These are phyloP conservation scores for Morpho achilles DNA, from an alignment of 2,888 invertebrate genomes.

Conservation along the genomic window DNA sequence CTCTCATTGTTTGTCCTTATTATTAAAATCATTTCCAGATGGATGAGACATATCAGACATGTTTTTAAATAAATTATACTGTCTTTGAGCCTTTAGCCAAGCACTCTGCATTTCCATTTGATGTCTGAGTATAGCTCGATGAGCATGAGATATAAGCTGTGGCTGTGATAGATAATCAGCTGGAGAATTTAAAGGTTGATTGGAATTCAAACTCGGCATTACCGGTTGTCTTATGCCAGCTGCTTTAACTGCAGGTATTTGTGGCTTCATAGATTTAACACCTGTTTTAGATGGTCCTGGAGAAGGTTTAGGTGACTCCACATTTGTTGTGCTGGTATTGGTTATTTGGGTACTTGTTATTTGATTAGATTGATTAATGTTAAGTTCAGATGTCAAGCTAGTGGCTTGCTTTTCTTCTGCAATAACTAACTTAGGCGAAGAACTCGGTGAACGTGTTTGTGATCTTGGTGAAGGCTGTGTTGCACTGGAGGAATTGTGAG, in stretches of 20 bases:
- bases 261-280: slow-evolving; percentile 52
- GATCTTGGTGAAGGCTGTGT: slow-evolving; percentile 63
- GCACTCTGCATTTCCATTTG: slow-evolving; percentile 64
- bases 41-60: slow-evolving; percentile 63
- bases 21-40: slow-evolving; percentile 59
- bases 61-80: slow-evolving; percentile 62
- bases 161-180: slow-evolving; percentile 51
- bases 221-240: slow-evolving; percentile 54
- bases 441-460: slow-evolving; percentile 73
- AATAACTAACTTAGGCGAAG: slow-evolving; percentile 72
- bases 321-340: slow-evolving; percentile 47
- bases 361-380: slow-evolving; percentile 62
- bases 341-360: slow-evolving; percentile 63
- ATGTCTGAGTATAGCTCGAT: slow-evolving; percentile 51
- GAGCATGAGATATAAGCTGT: slow-evolving; percentile 47
- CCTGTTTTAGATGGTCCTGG: slow-evolving; percentile 58
- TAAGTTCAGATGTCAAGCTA: slow-evolving; percentile 46
- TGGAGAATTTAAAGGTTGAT: slow-evolving; percentile 43
- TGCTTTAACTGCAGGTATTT: slow-evolving; percentile 49
- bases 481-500: slow-evolving; percentile 46
- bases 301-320: slow-evolving; percentile 48
- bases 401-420: slow-evolving; percentile 70
- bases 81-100: slow-evolving; percentile 64
- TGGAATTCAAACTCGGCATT: slow-evolving; percentile 46
- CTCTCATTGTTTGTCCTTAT: slow-evolving; percentile 56